Base-by-base conservation (phyloP, 2,888 invertebrate species). In the Eilema depressum region DNA sequence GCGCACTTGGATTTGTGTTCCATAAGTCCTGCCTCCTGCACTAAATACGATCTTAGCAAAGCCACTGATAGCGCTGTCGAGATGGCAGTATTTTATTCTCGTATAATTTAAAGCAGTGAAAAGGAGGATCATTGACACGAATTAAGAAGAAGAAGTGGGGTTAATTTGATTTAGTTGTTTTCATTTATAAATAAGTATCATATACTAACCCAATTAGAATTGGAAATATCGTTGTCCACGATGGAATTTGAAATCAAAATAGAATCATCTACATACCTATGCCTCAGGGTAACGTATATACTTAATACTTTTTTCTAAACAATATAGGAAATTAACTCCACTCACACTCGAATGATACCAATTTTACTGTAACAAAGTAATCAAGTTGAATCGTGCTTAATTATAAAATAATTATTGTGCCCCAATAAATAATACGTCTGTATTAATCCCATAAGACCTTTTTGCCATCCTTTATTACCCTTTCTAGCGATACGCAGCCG, bases 361-460 rank as follows among this genome's bases (percentile, higher is more conserved):
- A 14, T 61, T 61, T 30, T 20, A 14, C 14, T 28, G 14, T 28
- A 20, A 20, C 70, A 71, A 70, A 68, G 71, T 70, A 68, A 77
- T 59, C 69, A 30, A 71, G 63, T 70, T 73, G 68, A 59, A 62
- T 70, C 28, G 68, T 68, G 8, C 47, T 56, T 12, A 68, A 62
- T 68, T 68, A 56, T 69, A 71, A 33, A 61, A 59, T 74, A 74
- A 81, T 79, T 69, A 76, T 69, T 66, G 57, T 56, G 69, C 76
- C 81, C 70, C 63, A 70, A 75, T 76, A 74, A 77, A 75, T 79
- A 83, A 80, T 68, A 69, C 63, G 60, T 64, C 59, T 68, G 56
- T 74, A 80, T 75, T 83, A 81, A 80, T 83, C 73, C 73, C 71
- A 75, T 70, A 82, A 75, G 75, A 74, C 76, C 73, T 77, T 74